Evolutionary conservation across 1,140 invertebrate species (phyloP).

Genomic region (Drepana arcuata): DNA sequence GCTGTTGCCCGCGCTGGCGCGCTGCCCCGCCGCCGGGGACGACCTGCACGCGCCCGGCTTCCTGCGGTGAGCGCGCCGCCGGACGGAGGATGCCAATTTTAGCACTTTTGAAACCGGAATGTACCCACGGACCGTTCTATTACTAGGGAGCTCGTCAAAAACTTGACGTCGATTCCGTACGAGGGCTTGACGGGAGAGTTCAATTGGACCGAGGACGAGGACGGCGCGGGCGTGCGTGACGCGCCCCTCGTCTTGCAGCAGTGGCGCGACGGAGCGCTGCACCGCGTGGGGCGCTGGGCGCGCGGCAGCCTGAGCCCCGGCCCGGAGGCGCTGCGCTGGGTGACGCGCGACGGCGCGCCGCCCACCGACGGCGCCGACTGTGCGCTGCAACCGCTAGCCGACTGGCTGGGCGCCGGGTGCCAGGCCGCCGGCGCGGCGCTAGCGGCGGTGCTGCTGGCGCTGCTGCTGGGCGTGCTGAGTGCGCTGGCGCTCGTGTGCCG

Average conservation of each 20-base stretch:
- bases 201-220: conserved; percentile 9
- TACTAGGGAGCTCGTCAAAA: conserved; percentile 7
- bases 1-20: conserved; percentile 19
- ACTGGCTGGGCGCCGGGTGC: neutral
- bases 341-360: neutral
- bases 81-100: no score
- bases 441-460: conserved; percentile 53
- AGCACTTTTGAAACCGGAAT: conserved; percentile 3
- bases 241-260: conserved; percentile 17
- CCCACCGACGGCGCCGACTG: neutral
- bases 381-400: neutral
- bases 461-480: conserved; percentile 73
- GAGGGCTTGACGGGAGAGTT: conserved; percentile 9
- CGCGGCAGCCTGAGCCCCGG: conserved; percentile 67
- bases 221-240: conserved; percentile 11
- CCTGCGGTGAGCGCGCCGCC: no score
- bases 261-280: conserved; percentile 11
- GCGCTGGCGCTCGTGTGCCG: conserved; percentile 84
- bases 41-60: conserved; percentile 46
- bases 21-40: conserved; percentile 24
- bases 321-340: neutral
- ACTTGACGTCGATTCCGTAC: conserved; percentile 2
- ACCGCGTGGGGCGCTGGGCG: conserved; percentile 73
- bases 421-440: conserved; percentile 83
- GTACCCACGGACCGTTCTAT: neutral